A percentile compares a stretch with the other conserved stretches of the same genome.
phyloP scores from a whole-genome alignment of 2,113 vertebrate species.

The Toxotes jaculatrix region DNA sequence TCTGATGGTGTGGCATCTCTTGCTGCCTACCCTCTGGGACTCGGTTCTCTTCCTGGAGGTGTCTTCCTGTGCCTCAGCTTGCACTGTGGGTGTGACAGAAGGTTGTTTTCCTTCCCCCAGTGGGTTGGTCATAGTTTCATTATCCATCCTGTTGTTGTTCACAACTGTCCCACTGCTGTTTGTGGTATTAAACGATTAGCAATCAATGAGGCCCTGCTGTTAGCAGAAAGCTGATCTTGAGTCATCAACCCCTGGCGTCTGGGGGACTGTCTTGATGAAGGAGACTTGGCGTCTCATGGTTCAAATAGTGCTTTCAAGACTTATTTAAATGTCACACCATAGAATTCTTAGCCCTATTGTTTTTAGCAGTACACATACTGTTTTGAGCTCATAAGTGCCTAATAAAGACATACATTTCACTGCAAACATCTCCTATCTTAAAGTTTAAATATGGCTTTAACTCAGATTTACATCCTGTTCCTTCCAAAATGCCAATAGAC shows the following conservation, averaged over 20 bases:
- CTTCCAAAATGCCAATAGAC: constrained; percentile 17
- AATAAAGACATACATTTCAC: neutral
- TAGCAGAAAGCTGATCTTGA: constrained; percentile 28
- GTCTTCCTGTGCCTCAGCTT: constrained; percentile 46
- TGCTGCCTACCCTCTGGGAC: constrained; percentile 23
- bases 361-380: neutral
- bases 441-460: neutral
- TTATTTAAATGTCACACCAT: constrained; percentile 2
- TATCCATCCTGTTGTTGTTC: constrained; percentile 53
- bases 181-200: constrained; percentile 58
- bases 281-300: neutral
- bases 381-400: neutral
- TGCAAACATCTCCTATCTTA: neutral
- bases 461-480: neutral
- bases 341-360: neutral
- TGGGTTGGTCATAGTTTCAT: constrained; percentile 43
- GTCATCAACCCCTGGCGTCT: constrained; percentile 1
- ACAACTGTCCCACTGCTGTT: constrained; percentile 36
- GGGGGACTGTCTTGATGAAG: neutral
- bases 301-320: neutral
- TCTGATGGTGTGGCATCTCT: constrained; percentile 4
- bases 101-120: constrained; percentile 36
- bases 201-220: constrained; percentile 55
- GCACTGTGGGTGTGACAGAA: constrained; percentile 41
- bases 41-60: constrained; percentile 13